Base-by-base conservation (phyloP, 2,797 vertebrate genomes). In the Danio tinwini region DNA sequence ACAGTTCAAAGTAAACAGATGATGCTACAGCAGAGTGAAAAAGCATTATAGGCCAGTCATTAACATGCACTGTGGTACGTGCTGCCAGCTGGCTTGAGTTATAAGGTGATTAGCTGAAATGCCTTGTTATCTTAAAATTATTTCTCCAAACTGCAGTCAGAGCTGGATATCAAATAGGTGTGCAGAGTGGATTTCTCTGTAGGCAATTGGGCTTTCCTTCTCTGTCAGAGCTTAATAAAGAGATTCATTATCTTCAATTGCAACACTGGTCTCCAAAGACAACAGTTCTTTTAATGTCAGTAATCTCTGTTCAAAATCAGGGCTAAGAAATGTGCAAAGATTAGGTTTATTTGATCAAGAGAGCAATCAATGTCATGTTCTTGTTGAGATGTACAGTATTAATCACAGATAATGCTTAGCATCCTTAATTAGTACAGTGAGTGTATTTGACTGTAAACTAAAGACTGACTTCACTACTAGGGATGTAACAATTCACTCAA, bases 31-130 rank as follows among this genome's bases (percentile, higher is more conserved):
- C 6, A 50, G 29, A 40, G 45, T 52, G 16, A 42, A 21, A 74
- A 40, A 17, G 19, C n/a, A 12, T 52, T 56, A 29, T 64, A 37
- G n/a, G 5, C n/a, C 45, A 53, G 65, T 61, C 45, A 71, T 63
- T 71, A 79, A 71, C 67, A 58, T 21, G 37, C 45, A 53, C 44
- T 21, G 37, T 78, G 76, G 37, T 42, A 44, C 52, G 37, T 45
- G 64, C 11, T 45, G 73, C 37, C 47, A 63, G 70, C 63, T 84
- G 55, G 73, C 49, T 62, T 55, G 12, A 19, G 29, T 74, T 83
- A n/a, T 69, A 82, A 85, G 53, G 61, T 81, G 77, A 82, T 82
- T 82, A 84, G 42, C 74, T 55, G 45, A 49, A 69, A 78, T 56
- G 77, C 70, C 63, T 78, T 62, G 52, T 81, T 82, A 73, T 71